phyloP scores from a whole-genome alignment of 2,888 invertebrate genomes.

The Drosophila flavopinicola region DNA sequence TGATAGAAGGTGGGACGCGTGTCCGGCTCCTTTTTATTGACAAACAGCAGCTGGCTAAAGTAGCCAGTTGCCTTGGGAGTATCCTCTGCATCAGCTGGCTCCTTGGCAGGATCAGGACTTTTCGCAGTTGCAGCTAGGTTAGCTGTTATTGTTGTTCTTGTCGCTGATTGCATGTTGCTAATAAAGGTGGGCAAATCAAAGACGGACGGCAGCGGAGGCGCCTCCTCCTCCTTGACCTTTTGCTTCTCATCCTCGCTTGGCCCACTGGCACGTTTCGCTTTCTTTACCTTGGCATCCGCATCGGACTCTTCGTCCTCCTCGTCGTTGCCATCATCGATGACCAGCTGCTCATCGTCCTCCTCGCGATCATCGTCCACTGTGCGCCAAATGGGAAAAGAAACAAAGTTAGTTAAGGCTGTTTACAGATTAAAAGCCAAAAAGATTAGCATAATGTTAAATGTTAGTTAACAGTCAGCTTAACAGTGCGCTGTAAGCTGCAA shows the following conservation, averaged over 20 bases:
- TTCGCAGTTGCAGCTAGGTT: background rate
- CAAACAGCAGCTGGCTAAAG: slow-evolving; percentile 41
- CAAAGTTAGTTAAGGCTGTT: no score
- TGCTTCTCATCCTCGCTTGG: slow-evolving; percentile 12
- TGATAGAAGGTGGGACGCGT: slow-evolving; percentile 49
- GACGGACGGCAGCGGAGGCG: slow-evolving; percentile 62
- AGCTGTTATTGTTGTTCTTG: background rate
- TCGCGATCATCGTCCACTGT: slow-evolving; percentile 86
- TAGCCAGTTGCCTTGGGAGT: no score
- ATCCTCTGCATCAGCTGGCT: background rate
- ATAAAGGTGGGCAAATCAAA: slow-evolving; percentile 69
- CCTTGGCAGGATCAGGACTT: background rate
- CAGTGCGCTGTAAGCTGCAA: no score
- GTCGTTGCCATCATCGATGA: slow-evolving; percentile 82
- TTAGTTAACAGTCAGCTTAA: no score
- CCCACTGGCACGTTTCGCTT: slow-evolving; percentile 20
- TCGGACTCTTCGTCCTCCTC: slow-evolving; percentile 69
- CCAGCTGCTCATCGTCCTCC: slow-evolving; percentile 85
- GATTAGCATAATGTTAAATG: no score
- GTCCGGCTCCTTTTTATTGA: slow-evolving; percentile 43
- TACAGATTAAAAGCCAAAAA: no score
- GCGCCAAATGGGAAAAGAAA: background rate
- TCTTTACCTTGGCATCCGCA: slow-evolving; percentile 39
- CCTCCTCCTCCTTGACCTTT: slow-evolving; percentile 24
- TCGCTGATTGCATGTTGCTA: slow-evolving; percentile 54